Conservation (phyloP, 2,888 invertebrate genomes). For the Lacanobia oleracea region DNA sequence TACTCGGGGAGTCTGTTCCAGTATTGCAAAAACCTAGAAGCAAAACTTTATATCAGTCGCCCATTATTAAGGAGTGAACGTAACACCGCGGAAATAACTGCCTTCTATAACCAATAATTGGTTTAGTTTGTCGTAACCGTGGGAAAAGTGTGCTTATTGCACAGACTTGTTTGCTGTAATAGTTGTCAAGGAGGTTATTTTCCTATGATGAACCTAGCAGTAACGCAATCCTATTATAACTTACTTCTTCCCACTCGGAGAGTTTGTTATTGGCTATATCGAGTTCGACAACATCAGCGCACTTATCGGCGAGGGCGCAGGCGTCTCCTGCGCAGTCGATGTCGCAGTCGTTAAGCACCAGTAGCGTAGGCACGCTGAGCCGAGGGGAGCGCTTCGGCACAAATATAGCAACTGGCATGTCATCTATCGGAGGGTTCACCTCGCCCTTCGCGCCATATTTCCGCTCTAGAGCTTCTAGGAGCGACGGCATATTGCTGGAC, state of each 20-base stretch:
- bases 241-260: conserved; percentile 96
- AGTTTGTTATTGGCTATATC: conserved; percentile 98
- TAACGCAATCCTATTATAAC: conserved; percentile 31
- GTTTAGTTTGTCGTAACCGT: conserved; percentile 67
- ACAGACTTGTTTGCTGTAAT: conserved; percentile 47
- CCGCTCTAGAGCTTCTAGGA: conserved; percentile 96
- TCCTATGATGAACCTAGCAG: conserved; percentile 10
- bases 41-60: conserved; percentile 35
- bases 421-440: conserved; percentile 90
- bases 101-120: conserved; percentile 66
- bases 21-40: conserved; percentile 94
- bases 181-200: conserved; percentile 40
- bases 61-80: conserved; percentile 59
- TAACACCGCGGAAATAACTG: conserved; percentile 65
- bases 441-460: conserved; percentile 94
- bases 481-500: conserved; percentile 93
- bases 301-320: conserved; percentile 94
- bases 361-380: conserved; percentile 94
- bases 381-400: conserved; percentile 96
- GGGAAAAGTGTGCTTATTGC: conserved; percentile 65
- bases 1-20: conserved; percentile 96
- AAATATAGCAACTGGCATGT: conserved; percentile 95
- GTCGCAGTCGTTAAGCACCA: conserved; percentile 97
- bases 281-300: conserved; percentile 97
- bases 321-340: conserved; percentile 97